phyloP scores from a whole-genome alignment of 1,140 invertebrate species.

The Proctacanthus coquilletti region DNA sequence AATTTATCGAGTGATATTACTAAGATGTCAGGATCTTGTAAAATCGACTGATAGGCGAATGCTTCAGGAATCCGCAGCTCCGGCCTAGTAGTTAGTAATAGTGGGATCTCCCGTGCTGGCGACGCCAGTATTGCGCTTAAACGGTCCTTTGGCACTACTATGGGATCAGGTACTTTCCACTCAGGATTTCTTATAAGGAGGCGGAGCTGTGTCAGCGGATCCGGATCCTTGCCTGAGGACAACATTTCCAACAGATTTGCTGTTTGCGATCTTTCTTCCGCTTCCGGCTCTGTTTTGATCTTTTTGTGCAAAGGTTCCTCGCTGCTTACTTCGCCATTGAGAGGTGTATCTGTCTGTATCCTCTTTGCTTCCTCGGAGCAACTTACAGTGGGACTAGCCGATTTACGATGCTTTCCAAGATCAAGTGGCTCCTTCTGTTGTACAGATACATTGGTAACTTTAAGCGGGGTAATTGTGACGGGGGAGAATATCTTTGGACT shows the following conservation, averaged over 20 bases:
- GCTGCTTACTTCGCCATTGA: conserved; percentile 24
- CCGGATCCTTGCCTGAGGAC: conserved; percentile 33
- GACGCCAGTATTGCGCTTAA: conserved; percentile 50
- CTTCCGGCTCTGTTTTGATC: conserved; percentile 30
- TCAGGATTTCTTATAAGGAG: conserved; percentile 49
- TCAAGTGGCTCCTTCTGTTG: conserved; percentile 48
- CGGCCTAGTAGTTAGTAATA: conserved; percentile 47
- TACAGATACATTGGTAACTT: conserved; percentile 4
- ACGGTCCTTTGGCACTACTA: conserved; percentile 59
- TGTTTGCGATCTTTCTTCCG: conserved; percentile 17
- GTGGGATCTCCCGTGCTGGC: conserved; percentile 59
- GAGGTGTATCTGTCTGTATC: conserved; percentile 17
- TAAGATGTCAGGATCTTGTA: conserved; percentile 60
- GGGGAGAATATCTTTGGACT: conserved; percentile 3
- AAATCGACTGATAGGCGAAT: conserved; percentile 48
- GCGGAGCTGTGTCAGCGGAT: conserved; percentile 54
- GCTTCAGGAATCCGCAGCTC: conserved; percentile 54
- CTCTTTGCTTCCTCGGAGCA: conserved; percentile 41
- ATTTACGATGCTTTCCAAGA: conserved; percentile 43
- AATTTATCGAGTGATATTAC: conserved; percentile 61
- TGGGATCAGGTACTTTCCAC: conserved; percentile 59
- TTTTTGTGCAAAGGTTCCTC: conserved; percentile 41
- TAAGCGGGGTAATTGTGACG: conserved; percentile 1
- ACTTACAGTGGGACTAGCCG: conserved; percentile 41
- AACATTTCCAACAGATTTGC: conserved; percentile 17